Base-by-base conservation (phyloP, 2,113 vertebrate species). In the Pterocles gutturalis region DNA sequence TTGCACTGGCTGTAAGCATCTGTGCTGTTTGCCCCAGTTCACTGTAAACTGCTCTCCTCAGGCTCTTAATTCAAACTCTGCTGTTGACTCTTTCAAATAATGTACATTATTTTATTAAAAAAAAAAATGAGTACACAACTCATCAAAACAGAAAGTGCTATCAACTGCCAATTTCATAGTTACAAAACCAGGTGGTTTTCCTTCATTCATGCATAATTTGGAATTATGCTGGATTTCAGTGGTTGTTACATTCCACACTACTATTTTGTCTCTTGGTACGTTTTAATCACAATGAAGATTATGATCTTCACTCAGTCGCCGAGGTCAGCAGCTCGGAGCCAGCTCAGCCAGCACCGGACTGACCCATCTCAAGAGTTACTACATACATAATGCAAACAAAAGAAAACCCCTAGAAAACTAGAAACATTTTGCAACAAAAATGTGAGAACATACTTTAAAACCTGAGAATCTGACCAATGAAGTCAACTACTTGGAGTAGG, bases 1-100 rank as follows among this genome's bases (percentile, higher is more conserved):
- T 71, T 55, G 72, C 8, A 36, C 48, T 92, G 82, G 82, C 90
- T 96, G 89, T 80, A 97, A 91, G 69, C 91, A 96, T 96, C 83
- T 98, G 92, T 83, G 80, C 76, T 89, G 73, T 79, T 92, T 66
- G 78, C 64, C 84, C 94, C 57, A 76, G 67, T 93, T 78, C 53
- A 13, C 73, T 91, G 83, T 87, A 92, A 95, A 65, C 22, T 71
- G 19, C 48, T 87, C 72, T 97, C 83, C 88, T 87, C 58, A 93
- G 87, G 73, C 61, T 94, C 55, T 88, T 93, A 88, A 96, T 82
- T 97, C 65, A 97, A 97, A 88, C 64, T 92, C 92, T 93, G 73
- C 33, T 84, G n/a, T 70, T 96, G 87, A 92, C 82, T 96, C 26
- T 95, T 38, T 87, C 65, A 48, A 66, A 64, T 71, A 85, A 55